A percentile compares a stretch with the other conserved stretches of the same genome.
Conservation (phyloP, 2,113 vertebrate genomes). For the Epinephelus moara region DNA sequence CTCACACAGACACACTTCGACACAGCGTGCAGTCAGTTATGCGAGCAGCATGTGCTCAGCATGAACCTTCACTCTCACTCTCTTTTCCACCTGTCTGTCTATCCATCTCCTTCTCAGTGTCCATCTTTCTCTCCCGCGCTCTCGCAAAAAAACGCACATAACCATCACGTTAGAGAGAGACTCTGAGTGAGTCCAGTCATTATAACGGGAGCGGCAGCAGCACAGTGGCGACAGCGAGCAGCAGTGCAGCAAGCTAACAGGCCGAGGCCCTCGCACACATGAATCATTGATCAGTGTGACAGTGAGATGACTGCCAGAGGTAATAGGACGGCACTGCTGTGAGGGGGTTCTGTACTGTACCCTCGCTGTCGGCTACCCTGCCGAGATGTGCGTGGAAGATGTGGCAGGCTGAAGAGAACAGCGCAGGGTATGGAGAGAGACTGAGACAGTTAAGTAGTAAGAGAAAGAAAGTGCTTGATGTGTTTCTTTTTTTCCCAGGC, state of each 20-base stretch:
- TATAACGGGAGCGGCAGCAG: constrained; percentile 60
- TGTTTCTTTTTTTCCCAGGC: constrained; percentile 43
- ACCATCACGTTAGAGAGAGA: constrained; percentile 31
- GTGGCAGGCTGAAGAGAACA: constrained; percentile 52
- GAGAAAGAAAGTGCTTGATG: constrained; percentile 48
- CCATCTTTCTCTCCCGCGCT: constrained; percentile 43
- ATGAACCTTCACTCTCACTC: constrained; percentile 61
- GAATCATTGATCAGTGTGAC: constrained; percentile 83
- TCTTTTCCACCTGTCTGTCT: constrained; percentile 49
- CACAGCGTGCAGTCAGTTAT: constrained; percentile 66
- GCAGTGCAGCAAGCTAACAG: constrained; percentile 72
- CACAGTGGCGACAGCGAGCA: constrained; percentile 51
- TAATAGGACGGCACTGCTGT: constrained; percentile 75
- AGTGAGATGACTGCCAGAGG: constrained; percentile 80
- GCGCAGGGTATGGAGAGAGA: constrained; percentile 18
- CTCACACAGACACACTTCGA: constrained; percentile 47
- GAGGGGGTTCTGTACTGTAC: constrained; percentile 60
- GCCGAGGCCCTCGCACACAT: constrained; percentile 64
- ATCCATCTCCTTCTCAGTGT: constrained; percentile 60
- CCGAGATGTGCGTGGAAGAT: constrained; percentile 54
- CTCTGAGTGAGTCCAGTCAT: constrained; percentile 73
- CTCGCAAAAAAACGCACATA: constrained; percentile 25
- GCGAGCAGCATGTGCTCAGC: constrained; percentile 69
- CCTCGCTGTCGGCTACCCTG: constrained; percentile 61
- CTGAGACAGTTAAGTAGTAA: constrained; percentile 47